These are phyloP conservation scores for Ptilodon capucinus DNA, from an alignment of 2,888 invertebrate genomes.

Conservation along the genomic window DNA sequence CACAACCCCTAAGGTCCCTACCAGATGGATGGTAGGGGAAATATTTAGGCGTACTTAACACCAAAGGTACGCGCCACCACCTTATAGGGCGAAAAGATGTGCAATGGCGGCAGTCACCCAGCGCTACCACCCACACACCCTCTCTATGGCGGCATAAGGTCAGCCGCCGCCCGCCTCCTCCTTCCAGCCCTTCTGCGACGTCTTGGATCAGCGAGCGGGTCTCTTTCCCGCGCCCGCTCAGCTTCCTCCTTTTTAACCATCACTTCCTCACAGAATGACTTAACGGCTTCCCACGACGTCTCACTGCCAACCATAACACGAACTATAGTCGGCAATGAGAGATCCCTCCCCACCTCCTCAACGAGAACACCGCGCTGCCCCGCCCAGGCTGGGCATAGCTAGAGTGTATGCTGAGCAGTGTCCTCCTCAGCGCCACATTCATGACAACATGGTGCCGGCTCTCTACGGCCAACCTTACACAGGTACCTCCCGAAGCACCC, in stretches of 20 bases:
- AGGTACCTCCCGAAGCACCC: slow-evolving; percentile 4
- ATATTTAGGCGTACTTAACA: no score
- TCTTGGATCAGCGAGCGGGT: not conserved
- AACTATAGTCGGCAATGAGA: slow-evolving; percentile 2
- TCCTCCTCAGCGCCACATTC: slow-evolving; percentile 1
- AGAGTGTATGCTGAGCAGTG: not conserved
- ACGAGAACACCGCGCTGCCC: not conserved
- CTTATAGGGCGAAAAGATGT: no score
- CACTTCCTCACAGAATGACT: slow-evolving; percentile 1
- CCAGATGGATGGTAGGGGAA: no score
- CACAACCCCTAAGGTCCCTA: no score
- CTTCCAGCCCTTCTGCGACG: not conserved
- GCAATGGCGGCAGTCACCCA: no score
- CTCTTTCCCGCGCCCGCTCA: slow-evolving; percentile 1
- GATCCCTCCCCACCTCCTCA: not conserved
- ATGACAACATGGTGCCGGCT: not conserved
- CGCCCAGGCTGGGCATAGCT: not conserved
- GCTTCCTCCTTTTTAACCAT: slow-evolving; percentile 1
- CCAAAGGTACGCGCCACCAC: no score
- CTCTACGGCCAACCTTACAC: slow-evolving; percentile 1
- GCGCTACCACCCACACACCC: no score
- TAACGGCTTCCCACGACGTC: not conserved
- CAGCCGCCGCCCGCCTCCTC: not conserved
- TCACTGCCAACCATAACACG: not conserved
- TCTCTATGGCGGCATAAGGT: no score